Base-by-base conservation (phyloP, 2,888 invertebrate species). In the Cancer borealis region DNA sequence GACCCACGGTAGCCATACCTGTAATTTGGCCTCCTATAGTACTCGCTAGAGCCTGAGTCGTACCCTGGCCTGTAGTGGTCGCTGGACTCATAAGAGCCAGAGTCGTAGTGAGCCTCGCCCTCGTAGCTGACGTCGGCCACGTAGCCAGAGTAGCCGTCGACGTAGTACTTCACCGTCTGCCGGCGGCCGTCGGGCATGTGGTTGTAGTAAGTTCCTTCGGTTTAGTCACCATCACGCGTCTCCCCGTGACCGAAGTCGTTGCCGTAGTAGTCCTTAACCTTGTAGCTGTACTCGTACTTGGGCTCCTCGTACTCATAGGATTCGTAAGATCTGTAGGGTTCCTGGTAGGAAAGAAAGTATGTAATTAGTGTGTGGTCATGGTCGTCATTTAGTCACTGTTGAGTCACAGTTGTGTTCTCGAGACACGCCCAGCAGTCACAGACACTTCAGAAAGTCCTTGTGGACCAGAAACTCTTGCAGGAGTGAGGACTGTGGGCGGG, bases 101-200 rank as follows among this genome's bases (percentile, higher is more conserved):
- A 84, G 84, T 84, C 84, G 84, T 84, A 84, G 84, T 39, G 84
- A 39, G 84, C 84, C 84, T 84, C 84, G 21, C 93, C 93, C 73
- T 95, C 93, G 92, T 93, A 95, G 84, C 49, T 90, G 30, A 95
- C 93, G 39, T 93, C 84, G 6, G 95, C 92, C 49, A 95, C 93
- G 92, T 90, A 95, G 87, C 95, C 95, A 26, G 93, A 93, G 79
- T 95, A 88, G 12, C 93, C 93, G 89, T 92, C 92, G 12, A 95
- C 93, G 87, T 60, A 66, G 95, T 95, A 95, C 46, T 47, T 87
- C 46, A 95, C 95, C 90, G 84, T 95, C 93, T 92, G 92, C 84
- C 90, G 92, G n/a, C 95, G 92, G 45, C 93, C 93, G 93, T 95
- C 95, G 66, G 95, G 95, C 84, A 93, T 93, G 45, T 60, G 89